Evolutionary conservation across 2,888 invertebrate species (phyloP).

Genomic region (Stenotaenia linearis): DNA sequence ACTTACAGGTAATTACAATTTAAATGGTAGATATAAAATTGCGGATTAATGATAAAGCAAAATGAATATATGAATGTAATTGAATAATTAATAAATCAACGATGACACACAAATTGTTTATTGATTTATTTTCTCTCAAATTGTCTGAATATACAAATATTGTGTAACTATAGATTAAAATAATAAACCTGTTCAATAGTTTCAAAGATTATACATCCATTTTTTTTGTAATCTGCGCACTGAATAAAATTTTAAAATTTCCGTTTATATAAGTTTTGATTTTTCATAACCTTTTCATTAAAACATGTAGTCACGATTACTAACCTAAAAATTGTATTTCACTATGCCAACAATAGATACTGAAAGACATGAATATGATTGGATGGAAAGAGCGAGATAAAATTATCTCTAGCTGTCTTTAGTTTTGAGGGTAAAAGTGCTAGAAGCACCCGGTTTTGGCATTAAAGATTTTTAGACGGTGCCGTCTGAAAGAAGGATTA

Average conservation of each 20-base stretch:
- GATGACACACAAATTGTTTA: neutral
- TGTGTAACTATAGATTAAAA: neutral
- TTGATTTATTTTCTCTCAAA: neutral
- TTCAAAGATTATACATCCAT: neutral
- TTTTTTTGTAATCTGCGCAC: too few species aligned
- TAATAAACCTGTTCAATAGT: neutral
- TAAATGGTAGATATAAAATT: too few species aligned
- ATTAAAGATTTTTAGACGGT: neutral
- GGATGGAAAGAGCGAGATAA: slow-evolving; percentile 14
- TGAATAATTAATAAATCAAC: neutral
- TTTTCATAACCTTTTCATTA: neutral
- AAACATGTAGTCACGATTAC: neutral
- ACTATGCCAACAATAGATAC: neutral
- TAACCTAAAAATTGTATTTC: neutral
- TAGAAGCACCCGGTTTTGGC: neutral
- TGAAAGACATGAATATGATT: slow-evolving; percentile 11
- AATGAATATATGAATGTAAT: too few species aligned
- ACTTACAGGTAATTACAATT: too few species aligned
- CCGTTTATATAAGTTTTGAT: neutral
- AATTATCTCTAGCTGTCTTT: neutral
- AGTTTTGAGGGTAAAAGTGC: neutral
- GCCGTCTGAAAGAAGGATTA: neutral
- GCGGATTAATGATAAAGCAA: too few species aligned
- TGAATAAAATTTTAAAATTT: neutral
- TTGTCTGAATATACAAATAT: neutral